phyloP scores from a whole-genome alignment of 2,113 vertebrate species.

The Cyanocitta stelleri region DNA sequence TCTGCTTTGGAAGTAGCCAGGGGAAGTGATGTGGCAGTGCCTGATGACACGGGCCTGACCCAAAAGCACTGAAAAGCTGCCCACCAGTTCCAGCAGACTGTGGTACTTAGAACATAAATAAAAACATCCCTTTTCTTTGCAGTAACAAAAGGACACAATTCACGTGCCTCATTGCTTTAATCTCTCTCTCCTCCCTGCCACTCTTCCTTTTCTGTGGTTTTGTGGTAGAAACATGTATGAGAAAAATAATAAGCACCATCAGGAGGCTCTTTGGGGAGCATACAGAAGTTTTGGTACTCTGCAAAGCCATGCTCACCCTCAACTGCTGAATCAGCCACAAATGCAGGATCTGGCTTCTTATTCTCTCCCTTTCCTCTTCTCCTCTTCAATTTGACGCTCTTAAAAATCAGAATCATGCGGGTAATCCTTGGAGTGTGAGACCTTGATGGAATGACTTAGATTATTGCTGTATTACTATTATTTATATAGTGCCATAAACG shows the following conservation, averaged over 20 bases:
- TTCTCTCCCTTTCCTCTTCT: not conserved
- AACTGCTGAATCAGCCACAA: conserved; percentile 30
- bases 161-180: not conserved
- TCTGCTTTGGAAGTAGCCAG: not conserved
- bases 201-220: conserved; percentile 24
- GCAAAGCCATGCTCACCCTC: not conserved
- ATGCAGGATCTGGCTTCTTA: not conserved
- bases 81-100: not conserved
- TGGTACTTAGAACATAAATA: not conserved
- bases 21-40: not conserved
- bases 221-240: not conserved
- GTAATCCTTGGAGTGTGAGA: conserved; percentile 27
- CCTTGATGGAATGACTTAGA: not conserved
- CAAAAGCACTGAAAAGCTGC: not conserved
- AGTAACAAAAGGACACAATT: not conserved
- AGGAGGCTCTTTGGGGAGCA: not conserved
- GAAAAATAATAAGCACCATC: not conserved
- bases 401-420: conserved; percentile 8
- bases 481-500: conserved; percentile 41
- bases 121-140: not conserved
- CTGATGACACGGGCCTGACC: not conserved
- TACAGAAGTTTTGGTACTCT: not conserved
- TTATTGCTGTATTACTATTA: conserved; percentile 42
- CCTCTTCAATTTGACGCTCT: not conserved
- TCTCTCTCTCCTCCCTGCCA: not conserved